Base-by-base conservation (phyloP, 2,113 vertebrate species). In the Progne subis region DNA sequence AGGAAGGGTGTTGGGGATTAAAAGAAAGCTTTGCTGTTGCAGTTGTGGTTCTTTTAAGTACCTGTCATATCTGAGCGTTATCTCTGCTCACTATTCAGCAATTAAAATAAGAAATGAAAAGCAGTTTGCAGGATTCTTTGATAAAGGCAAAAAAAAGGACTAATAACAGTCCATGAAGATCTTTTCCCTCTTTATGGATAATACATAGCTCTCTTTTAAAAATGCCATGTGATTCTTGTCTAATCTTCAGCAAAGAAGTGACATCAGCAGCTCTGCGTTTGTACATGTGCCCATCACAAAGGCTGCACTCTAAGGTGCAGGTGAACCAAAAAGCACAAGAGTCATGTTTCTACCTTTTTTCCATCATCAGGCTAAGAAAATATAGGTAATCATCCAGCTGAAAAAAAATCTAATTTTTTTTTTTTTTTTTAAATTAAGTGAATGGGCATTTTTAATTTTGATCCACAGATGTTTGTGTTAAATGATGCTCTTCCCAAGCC, bases 291-390 rank as follows among this genome's bases (percentile, higher is more conserved):
- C 18, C 57, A 46, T 28, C 0, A 9, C 3, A 0, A 25, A 70
- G 43, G 71, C 86, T 86, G 63, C 70, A 25, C 39, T 87, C 23
- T n/a, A 17, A 79, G 55, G 57, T 70, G n/a, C 49, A 95, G 50
- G 16, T 49, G 29, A 21, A 23, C 46, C 67, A 69, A 70, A 90
- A 91, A 69, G 32, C 86, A 55, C 43, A 55, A 82, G 43, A 67
- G 26, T 91, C 19, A 3, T 57, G 80, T 84, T 92, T 69, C 90
- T 93, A 29, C 69, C 79, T 67, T 96, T 88, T 86, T 83, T 74
- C 93, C 49, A 46, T 86, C 60, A 79, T 52, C 49, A 78, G 41
- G 74, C 64, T 90, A 84, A 94, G 65, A 68, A 86, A 79, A 89
- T 76, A 60, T 25, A 95, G 82, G 67, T 75, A 95, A 86, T 67